A percentile compares a stretch with the other conserved stretches of the same genome.
These are phyloP conservation scores for Thripadectes ignobilis DNA, from an alignment of 2,797 vertebrate species.

Conservation along the genomic window DNA sequence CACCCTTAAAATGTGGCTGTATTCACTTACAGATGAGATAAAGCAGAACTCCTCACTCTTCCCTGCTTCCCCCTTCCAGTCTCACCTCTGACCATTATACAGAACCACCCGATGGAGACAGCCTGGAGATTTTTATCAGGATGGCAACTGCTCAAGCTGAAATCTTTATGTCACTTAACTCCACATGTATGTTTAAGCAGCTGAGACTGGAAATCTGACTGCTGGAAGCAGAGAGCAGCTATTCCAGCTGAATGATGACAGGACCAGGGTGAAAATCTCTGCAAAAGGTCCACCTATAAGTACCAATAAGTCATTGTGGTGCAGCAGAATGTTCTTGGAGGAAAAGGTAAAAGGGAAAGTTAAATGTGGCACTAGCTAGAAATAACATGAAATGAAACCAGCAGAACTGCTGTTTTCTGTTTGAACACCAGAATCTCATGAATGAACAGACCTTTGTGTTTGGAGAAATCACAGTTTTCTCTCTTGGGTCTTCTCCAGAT, in stretches of 20 bases:
- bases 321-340: not conserved
- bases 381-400: not conserved
- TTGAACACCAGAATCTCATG: not conserved
- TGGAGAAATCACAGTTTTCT: not conserved
- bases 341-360: not conserved
- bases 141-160: not conserved
- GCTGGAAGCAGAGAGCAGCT: not conserved
- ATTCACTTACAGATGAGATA: not conserved
- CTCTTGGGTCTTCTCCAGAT: constrained; percentile 38
- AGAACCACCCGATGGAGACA: not conserved
- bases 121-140: not conserved
- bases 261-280: not conserved
- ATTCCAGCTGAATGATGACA: not conserved
- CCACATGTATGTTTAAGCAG: not conserved
- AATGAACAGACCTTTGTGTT: not conserved
- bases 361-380: not conserved
- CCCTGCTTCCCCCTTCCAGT: not conserved
- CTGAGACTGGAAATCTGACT: not conserved
- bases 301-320: not conserved
- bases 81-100: not conserved
- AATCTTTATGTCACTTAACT: not conserved
- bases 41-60: not conserved
- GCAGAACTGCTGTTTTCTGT: not conserved
- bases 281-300: not conserved
- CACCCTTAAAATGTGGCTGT: not conserved